Base-by-base conservation (phyloP, 2,888 invertebrate species). In the Eulithis prunata region DNA sequence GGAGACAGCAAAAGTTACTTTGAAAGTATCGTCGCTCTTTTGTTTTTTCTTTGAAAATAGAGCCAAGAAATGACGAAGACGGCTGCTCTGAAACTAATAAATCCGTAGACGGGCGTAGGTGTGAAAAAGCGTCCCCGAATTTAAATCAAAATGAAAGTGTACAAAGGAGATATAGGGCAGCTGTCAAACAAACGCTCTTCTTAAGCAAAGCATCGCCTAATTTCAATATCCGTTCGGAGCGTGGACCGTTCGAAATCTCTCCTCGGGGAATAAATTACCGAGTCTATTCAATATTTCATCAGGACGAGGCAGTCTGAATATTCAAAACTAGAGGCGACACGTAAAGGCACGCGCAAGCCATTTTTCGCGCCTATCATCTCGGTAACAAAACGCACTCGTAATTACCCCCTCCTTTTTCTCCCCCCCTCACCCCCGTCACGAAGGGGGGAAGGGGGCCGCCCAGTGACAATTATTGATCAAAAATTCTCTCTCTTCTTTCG, bases 381-480 rank as follows among this genome's bases (percentile, higher is more conserved):
- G 91, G 92, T 93, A 92, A 92, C 92, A 93, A 93, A 93, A 92
- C 92, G 92, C 92, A 93, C 92, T 93, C 91, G 92, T 92, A 92
- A 92, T 93, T 92, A 92, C 91, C 92, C 90, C 90, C 90, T 80
- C 79, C 78, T 78, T 70, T 72, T 69, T 62, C 73, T 74, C 71
- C 68, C 80, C 72, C 79, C 80, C 77, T 77, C 76, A 75, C 77
- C 79, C 75, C 73, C 76, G 78, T 67, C 69, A 70, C 73, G 72
- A 72, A 73, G 81, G 80, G 80, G 47, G 77, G 81, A 78, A 80
- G 86, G 80, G 85, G 84, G 87, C 91, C 92, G 91, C 93, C 93
- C 94, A 94, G 94, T 94, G 94, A 94, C 94, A 94, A 94, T 94
- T 94, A 94, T 94, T 94, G 94, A 94, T 94, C 94, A 94, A 94